Evolutionary conservation across 53 echinoderm and acorn worm genomes (phyloP).

Genomic region (Echinometra lucunter): DNA sequence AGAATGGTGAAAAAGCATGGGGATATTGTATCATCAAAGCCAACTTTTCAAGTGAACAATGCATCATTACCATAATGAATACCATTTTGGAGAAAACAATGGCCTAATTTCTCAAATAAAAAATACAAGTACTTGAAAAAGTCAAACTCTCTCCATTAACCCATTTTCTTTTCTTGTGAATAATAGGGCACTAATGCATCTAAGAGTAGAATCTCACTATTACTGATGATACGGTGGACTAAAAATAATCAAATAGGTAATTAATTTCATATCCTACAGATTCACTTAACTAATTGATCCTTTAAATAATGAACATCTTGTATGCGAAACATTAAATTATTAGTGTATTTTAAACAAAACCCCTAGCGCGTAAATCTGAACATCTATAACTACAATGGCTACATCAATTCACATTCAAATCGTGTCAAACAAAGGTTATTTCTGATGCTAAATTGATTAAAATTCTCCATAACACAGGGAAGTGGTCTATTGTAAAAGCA

Average conservation of each 20-base stretch:
- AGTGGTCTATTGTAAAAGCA: neutral
- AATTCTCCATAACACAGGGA: neutral
- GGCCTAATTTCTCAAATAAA: neutral
- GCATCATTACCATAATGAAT: neutral
- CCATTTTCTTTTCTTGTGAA: neutral
- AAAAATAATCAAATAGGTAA: neutral
- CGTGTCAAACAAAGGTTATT: neutral
- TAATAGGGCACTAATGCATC: neutral
- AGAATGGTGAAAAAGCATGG: too few species aligned
- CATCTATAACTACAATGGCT: neutral
- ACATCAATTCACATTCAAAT: neutral
- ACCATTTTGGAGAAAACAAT: neutral
- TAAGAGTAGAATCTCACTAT: neutral
- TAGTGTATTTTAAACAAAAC: neutral
- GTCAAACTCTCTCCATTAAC: neutral
- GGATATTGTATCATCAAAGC: neutral
- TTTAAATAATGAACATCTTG: neutral
- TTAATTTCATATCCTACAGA: neutral
- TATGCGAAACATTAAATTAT: neutral
- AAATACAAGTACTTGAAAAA: neutral
- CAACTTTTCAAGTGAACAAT: neutral
- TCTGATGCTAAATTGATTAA: slow-evolving; percentile 1
- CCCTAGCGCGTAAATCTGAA: neutral
- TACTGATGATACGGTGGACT: neutral
- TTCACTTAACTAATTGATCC: slow-evolving; percentile 44